Evolutionary conservation across 2,113 vertebrate genomes (phyloP).

Genomic region (Melanostigma gelatinosum): DNA sequence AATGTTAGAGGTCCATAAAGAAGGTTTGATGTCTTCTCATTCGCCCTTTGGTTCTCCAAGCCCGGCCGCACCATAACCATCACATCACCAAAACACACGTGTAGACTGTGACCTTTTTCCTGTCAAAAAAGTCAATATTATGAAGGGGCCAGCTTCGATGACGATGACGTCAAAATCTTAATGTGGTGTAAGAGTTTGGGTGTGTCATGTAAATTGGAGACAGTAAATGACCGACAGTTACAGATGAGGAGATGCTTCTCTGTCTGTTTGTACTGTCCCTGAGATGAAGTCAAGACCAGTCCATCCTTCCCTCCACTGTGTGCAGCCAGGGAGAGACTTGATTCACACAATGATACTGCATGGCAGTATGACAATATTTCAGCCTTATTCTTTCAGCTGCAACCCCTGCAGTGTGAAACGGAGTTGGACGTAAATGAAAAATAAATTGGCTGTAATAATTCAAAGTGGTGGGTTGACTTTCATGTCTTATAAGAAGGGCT

Average conservation of each 20-base stretch:
- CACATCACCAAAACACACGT: background rate
- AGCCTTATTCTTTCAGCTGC: no score
- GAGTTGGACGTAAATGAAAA: no score
- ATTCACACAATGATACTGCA: background rate
- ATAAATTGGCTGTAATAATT: no score
- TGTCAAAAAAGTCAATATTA: background rate
- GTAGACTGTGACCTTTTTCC: background rate
- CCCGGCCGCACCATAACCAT: background rate
- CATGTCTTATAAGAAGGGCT: no score
- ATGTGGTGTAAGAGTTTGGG: background rate
- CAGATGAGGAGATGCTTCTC: background rate
- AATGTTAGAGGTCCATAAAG: background rate
- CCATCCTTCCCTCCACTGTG: background rate
- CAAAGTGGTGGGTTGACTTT: no score
- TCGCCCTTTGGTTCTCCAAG: background rate
- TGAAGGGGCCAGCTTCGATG: background rate
- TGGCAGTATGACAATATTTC: background rate
- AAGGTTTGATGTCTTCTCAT: background rate
- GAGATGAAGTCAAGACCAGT: conserved; percentile 4
- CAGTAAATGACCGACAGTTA: background rate
- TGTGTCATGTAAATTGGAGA: background rate
- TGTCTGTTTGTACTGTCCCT: conserved; percentile 5
- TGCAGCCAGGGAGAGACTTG: background rate
- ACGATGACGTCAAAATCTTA: background rate
- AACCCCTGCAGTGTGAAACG: no score